A percentile compares a stretch with the other conserved stretches of the same genome.
Evolutionary conservation across 1,140 invertebrate species (phyloP).

Genomic region (Heliconius hewitsoni): DNA sequence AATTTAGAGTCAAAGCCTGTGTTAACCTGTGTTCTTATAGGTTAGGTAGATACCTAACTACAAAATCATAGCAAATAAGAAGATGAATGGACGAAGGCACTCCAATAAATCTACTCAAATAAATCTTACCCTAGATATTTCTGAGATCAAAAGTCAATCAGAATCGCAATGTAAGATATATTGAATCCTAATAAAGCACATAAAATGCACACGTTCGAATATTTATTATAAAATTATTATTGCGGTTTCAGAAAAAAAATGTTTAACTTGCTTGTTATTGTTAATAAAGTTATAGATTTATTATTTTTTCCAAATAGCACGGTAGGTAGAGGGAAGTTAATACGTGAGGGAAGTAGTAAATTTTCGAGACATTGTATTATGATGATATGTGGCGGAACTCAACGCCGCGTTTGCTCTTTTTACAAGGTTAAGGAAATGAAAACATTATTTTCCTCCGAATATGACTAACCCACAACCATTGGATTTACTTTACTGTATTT

Average conservation of each 20-base stretch:
- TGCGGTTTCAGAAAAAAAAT: not conserved
- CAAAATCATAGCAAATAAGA: conserved; percentile 10
- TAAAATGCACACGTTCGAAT: not conserved
- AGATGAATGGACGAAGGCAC: not conserved
- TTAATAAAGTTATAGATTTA: too few species aligned
- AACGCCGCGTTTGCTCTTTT: too few species aligned
- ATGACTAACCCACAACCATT: too few species aligned
- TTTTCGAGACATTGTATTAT: too few species aligned
- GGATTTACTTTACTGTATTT: too few species aligned
- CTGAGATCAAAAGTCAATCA: conserved; percentile 14
- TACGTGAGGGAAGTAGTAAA: too few species aligned
- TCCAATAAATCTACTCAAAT: conserved; percentile 4
- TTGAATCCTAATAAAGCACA: not conserved
- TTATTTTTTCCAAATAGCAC: too few species aligned
- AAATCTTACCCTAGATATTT: conserved; percentile 1
- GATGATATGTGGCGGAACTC: too few species aligned
- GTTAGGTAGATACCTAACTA: not conserved
- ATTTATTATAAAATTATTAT: not conserved
- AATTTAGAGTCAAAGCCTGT: not conserved
- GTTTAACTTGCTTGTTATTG: too few species aligned
- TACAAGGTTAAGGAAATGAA: too few species aligned
- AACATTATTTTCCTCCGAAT: too few species aligned
- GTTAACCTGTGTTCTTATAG: not conserved
- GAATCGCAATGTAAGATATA: not conserved
- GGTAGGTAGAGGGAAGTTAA: too few species aligned